phyloP scores from a whole-genome alignment of 2,797 vertebrate genomes.

The Propithecus deckenii region DNA sequence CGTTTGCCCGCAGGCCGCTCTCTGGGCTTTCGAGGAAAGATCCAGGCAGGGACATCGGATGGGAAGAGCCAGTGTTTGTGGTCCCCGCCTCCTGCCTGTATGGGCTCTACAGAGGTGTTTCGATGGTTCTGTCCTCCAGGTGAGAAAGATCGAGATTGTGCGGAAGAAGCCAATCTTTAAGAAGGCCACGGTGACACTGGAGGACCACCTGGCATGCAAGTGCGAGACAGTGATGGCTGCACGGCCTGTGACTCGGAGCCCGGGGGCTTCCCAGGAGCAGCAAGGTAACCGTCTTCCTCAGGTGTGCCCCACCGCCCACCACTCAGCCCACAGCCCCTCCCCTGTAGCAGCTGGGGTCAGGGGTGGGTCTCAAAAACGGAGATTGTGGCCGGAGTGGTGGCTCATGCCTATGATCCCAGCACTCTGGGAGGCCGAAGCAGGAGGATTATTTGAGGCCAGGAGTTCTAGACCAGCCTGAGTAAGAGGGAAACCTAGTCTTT shows the following conservation, averaged over 20 bases:
- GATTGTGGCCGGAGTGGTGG: background rate
- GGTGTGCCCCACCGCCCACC: background rate
- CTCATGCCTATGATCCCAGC: background rate
- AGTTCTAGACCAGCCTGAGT: background rate
- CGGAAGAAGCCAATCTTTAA: constrained; percentile 87
- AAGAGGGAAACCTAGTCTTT: no score
- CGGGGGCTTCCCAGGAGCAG: constrained; percentile 73
- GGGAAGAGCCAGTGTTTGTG: background rate
- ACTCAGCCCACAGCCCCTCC: background rate
- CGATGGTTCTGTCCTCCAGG: constrained; percentile 82
- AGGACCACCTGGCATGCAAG: constrained; percentile 93
- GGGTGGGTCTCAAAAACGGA: background rate
- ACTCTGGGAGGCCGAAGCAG: background rate
- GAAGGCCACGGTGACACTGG: constrained; percentile 91
- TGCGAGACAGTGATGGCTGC: constrained; percentile 84
- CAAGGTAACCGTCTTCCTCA: constrained; percentile 77
- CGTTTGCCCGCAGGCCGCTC: constrained; percentile 71
- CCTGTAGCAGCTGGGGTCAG: background rate
- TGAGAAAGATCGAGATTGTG: constrained; percentile 92
- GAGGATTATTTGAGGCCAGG: background rate
- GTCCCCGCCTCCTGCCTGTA: background rate
- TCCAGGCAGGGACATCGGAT: constrained; percentile 12
- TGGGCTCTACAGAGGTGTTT: background rate
- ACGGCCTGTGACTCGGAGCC: constrained; percentile 68
- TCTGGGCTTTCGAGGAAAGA: constrained; percentile 85